A percentile compares a stretch with the other conserved stretches of the same genome.
Evolutionary conservation across 1,140 invertebrate genomes (phyloP).

Genomic region (Panulirus ornatus): DNA sequence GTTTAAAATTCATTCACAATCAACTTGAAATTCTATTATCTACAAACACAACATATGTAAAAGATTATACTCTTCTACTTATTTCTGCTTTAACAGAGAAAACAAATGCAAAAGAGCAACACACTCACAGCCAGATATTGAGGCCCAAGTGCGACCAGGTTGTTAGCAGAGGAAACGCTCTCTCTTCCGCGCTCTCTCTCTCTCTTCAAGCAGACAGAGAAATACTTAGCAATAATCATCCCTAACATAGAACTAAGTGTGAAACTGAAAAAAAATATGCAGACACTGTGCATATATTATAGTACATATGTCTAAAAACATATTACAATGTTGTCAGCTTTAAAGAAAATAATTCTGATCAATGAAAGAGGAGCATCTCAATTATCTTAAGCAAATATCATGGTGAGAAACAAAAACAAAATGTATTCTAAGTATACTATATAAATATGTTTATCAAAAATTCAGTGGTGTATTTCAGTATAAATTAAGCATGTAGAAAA

Average conservation of each 20-base stretch:
- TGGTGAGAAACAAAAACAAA: neutral
- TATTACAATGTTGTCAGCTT: neutral
- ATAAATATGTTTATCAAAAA: neutral
- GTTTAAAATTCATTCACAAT: no score
- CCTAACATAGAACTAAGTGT: neutral
- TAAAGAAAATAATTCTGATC: neutral
- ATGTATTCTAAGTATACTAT: neutral
- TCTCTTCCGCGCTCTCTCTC: conserved; percentile 68
- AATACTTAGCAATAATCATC: conserved; percentile 29
- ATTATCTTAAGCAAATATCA: neutral
- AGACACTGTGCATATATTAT: neutral
- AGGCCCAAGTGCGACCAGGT: conserved; percentile 77
- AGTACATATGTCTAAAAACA: neutral
- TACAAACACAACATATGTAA: neutral
- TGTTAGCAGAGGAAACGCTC: conserved; percentile 79
- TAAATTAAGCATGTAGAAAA: neutral
- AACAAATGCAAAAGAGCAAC: conserved; percentile 35
- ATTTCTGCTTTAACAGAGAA: neutral
- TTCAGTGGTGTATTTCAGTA: neutral
- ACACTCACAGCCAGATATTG: conserved; percentile 81
- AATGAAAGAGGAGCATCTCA: conserved; percentile 3
- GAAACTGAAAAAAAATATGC: neutral
- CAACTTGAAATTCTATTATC: neutral
- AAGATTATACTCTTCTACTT: neutral
- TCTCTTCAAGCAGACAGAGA: conserved; percentile 66